A percentile compares a stretch with the other conserved stretches of the same genome.
These are phyloP conservation scores for Trachurus trachurus DNA, from an alignment of 2,797 vertebrate species.

Conservation along the genomic window DNA sequence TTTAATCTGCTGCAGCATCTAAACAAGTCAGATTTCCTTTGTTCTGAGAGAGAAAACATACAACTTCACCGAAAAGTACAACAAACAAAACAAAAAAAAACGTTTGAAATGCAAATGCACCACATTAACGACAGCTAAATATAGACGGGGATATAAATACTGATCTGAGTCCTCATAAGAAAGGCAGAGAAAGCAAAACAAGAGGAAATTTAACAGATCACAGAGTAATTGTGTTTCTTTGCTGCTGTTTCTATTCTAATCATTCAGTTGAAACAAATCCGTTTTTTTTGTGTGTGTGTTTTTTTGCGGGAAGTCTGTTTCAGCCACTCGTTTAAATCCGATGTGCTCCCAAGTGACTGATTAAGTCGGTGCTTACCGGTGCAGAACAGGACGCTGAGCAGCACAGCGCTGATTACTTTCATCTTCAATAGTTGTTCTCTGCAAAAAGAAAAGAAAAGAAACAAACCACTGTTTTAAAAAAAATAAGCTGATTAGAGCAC, in stretches of 20 bases:
- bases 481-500: constrained; percentile 35
- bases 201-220: constrained; percentile 32
- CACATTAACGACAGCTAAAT: constrained; percentile 39
- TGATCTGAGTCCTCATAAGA: not conserved
- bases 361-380: constrained; percentile 78
- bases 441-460: constrained; percentile 10
- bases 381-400: constrained; percentile 76
- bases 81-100: not conserved
- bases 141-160: constrained; percentile 43
- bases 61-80: not conserved
- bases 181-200: constrained; percentile 25
- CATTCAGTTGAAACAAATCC: constrained; percentile 33
- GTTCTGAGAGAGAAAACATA: constrained; percentile 27
- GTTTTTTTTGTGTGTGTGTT: constrained; percentile 8
- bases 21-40: constrained; percentile 44
- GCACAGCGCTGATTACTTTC: constrained; percentile 69
- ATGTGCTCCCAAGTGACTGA: constrained; percentile 55
- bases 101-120: constrained; percentile 70
- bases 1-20: constrained; percentile 17
- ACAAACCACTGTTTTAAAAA: too few relatives aligned
- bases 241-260: constrained; percentile 17
- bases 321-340: constrained; percentile 35
- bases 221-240: constrained; percentile 15
- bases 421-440: constrained; percentile 72
- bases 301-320: constrained; percentile 31